Evolutionary conservation across 2,113 vertebrate genomes (phyloP).

Genomic region (Indicator indicator): DNA sequence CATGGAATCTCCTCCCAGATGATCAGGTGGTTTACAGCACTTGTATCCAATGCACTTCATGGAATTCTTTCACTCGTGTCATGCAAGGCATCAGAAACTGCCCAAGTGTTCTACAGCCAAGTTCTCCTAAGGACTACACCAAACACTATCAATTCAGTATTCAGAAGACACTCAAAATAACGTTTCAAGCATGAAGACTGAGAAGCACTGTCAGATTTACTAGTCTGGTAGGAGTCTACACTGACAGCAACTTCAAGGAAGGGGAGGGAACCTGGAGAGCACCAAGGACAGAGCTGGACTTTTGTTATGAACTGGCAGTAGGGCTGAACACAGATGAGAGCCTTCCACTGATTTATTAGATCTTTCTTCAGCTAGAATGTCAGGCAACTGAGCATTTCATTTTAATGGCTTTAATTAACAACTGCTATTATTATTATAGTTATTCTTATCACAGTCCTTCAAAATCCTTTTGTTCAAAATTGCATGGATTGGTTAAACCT

Average conservation of each 20-base stretch:
- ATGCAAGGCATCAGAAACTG: not conserved
- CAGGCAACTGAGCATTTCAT: not conserved
- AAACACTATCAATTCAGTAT: not conserved
- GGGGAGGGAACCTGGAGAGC: not conserved
- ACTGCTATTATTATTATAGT: not conserved
- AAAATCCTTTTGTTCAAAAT: not conserved
- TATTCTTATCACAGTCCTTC: not conserved
- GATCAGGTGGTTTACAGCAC: not conserved
- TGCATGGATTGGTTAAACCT: not conserved
- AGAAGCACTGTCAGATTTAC: not conserved
- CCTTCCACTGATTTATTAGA: not conserved
- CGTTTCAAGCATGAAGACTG: not conserved
- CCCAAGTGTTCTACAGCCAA: not conserved
- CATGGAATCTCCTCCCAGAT: not conserved
- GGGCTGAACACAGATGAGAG: not conserved
- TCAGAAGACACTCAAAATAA: not conserved
- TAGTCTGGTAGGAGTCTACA: not conserved
- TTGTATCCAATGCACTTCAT: not conserved
- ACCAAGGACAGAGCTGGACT: not conserved
- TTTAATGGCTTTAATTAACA: not conserved
- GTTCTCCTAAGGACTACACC: not conserved
- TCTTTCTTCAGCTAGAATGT: not conserved
- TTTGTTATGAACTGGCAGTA: not conserved
- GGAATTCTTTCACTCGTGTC: not conserved
- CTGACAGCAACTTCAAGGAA: not conserved